phyloP scores from a whole-genome alignment of 2,797 vertebrate species.

The Loriculus beryllinus region DNA sequence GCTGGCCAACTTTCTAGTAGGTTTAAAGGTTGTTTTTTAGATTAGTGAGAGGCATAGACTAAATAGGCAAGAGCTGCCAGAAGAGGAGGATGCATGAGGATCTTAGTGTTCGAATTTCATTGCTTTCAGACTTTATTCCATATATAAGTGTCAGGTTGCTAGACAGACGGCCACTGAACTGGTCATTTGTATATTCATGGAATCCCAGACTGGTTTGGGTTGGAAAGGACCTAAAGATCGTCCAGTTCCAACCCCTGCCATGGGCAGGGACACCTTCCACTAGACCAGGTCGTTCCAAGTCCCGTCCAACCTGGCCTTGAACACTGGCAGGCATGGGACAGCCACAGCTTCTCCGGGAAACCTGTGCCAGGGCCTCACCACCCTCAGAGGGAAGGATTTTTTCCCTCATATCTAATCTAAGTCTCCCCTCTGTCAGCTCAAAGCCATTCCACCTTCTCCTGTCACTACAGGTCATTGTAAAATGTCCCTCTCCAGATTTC shows the following conservation, averaged over 20 bases:
- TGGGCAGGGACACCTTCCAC: background rate
- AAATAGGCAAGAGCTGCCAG: background rate
- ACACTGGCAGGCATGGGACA: background rate
- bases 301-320: background rate
- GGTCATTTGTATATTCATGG: background rate
- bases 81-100: background rate
- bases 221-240: background rate
- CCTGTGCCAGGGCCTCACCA: too few relatives aligned
- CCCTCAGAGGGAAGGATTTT: too few relatives aligned
- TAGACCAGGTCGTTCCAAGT: background rate
- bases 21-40: background rate
- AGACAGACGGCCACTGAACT: background rate
- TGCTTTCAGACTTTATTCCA: background rate
- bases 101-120: background rate
- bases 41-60: background rate
- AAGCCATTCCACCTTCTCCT: too few relatives aligned
- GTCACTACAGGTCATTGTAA: too few relatives aligned
- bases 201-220: background rate
- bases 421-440: too few relatives aligned
- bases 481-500: background rate
- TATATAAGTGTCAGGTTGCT: background rate
- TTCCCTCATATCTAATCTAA: too few relatives aligned
- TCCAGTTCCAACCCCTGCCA: background rate
- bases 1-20: background rate
- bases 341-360: background rate